These are phyloP conservation scores for Tautogolabrus adspersus DNA, from an alignment of 2,113 vertebrate species.

Conservation along the genomic window DNA sequence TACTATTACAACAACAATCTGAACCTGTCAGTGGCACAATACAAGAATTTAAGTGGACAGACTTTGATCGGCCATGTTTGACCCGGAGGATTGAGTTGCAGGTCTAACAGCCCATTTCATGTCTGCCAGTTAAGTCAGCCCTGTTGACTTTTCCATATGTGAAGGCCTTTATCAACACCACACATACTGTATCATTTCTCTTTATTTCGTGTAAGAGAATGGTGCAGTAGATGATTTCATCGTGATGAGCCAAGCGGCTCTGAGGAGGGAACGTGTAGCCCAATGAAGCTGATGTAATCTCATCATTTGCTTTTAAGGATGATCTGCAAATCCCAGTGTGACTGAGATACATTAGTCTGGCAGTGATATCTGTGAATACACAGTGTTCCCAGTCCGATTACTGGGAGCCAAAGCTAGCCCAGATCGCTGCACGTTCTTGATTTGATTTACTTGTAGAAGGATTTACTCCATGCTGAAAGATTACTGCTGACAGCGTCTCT, in stretches of 20 bases:
- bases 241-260: constrained; percentile 30
- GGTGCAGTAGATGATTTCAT: constrained; percentile 6
- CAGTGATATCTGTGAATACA: constrained; percentile 18
- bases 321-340: constrained; percentile 39
- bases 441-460: constrained; percentile 23
- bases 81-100: too few relatives aligned
- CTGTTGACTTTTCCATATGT: too few relatives aligned
- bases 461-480: constrained; percentile 33
- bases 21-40: too few relatives aligned
- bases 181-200: constrained; percentile 10
- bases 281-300: constrained; percentile 55
- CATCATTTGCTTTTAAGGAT: constrained; percentile 56
- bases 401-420: constrained; percentile 9
- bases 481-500: constrained; percentile 26
- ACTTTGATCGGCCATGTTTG: too few relatives aligned
- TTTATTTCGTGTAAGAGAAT: constrained; percentile 15
- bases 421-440: constrained; percentile 8
- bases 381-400: constrained; percentile 5
- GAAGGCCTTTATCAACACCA: background rate
- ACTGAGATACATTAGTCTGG: constrained; percentile 1
- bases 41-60: too few relatives aligned
- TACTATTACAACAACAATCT: too few relatives aligned
- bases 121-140: too few relatives aligned
- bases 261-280: background rate
- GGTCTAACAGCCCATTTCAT: too few relatives aligned